Percentiles rank a stretch among this genome's conserved stretches.
Conservation (phyloP, 2,113 vertebrate species). For the Ictidomys tridecemlineatus region DNA sequence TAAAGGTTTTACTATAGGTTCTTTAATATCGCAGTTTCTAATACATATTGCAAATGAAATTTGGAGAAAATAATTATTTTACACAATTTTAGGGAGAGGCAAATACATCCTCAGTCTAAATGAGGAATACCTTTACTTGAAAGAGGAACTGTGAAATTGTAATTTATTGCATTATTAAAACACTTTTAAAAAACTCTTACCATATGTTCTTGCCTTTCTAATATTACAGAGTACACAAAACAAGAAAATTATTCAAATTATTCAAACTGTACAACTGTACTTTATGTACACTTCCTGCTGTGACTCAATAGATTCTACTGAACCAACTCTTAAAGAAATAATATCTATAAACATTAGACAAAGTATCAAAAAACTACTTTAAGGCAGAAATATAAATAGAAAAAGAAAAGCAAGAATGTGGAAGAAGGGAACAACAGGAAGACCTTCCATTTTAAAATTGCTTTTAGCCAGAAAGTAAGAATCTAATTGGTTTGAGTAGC, state of each 20-base stretch:
- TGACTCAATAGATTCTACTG: not conserved
- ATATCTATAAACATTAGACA: conserved; percentile 4
- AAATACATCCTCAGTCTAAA: conserved; percentile 55
- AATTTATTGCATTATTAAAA: conserved; percentile 7
- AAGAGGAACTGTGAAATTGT: conserved; percentile 21
- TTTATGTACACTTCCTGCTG: conserved; percentile 2
- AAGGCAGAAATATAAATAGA: not conserved
- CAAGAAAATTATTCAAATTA: not conserved
- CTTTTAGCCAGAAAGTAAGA: not conserved
- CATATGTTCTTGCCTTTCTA: conserved; percentile 7
- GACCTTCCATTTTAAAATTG: not conserved
- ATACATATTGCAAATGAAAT: conserved; percentile 53
- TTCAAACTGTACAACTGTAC: not conserved
- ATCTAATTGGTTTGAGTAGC: not conserved
- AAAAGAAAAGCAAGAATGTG: not conserved
- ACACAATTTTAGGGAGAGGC: not conserved
- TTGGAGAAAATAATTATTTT: conserved; percentile 36
- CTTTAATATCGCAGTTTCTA: conserved; percentile 44
- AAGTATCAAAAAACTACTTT: not conserved
- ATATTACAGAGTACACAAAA: not conserved
- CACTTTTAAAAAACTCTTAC: not conserved
- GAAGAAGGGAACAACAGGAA: not conserved
- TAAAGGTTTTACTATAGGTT: conserved; percentile 34
- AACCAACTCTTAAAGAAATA: not conserved
- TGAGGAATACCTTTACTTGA: conserved; percentile 12